Percentiles rank a stretch among this genome's conserved stretches.
Conservation (phyloP, 1,140 invertebrate genomes). For the Andrena cerasifolii region DNA sequence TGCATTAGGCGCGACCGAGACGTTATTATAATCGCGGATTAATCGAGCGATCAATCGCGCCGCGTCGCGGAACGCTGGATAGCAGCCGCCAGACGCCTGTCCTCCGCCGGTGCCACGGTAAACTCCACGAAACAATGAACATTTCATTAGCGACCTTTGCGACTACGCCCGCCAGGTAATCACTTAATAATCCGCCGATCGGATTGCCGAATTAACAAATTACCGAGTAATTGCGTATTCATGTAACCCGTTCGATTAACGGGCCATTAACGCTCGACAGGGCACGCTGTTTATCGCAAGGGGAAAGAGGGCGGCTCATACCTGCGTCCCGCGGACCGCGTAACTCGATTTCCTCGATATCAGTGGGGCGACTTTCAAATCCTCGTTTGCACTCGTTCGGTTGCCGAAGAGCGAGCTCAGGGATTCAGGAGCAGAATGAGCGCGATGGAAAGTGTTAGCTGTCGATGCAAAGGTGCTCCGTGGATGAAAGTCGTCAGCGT, state of each 20-base stretch:
- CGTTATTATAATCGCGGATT: background rate
- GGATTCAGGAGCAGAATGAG: too few species aligned
- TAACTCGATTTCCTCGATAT: too few species aligned
- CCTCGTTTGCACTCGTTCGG: too few species aligned
- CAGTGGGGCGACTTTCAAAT: too few species aligned
- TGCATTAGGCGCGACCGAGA: background rate
- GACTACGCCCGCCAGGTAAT: background rate
- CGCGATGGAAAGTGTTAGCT: background rate
- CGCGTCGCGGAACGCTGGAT: background rate
- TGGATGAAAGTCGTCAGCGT: background rate
- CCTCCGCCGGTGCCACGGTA: too few species aligned
- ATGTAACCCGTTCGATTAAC: background rate
- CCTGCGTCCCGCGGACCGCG: too few species aligned
- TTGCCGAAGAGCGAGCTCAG: too few species aligned
- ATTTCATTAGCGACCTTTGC: background rate
- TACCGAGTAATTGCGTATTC: background rate
- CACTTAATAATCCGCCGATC: background rate
- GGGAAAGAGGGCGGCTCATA: too few species aligned
- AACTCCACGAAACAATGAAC: too few species aligned
- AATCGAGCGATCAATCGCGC: background rate
- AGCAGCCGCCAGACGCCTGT: too few species aligned
- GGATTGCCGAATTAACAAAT: slow-evolving; percentile 6
- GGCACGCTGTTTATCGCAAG: too few species aligned
- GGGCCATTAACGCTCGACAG: too few species aligned
- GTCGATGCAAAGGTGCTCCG: background rate